Base-by-base conservation (phyloP, 1,140 invertebrate species). In the Zaprionus davidi region DNA sequence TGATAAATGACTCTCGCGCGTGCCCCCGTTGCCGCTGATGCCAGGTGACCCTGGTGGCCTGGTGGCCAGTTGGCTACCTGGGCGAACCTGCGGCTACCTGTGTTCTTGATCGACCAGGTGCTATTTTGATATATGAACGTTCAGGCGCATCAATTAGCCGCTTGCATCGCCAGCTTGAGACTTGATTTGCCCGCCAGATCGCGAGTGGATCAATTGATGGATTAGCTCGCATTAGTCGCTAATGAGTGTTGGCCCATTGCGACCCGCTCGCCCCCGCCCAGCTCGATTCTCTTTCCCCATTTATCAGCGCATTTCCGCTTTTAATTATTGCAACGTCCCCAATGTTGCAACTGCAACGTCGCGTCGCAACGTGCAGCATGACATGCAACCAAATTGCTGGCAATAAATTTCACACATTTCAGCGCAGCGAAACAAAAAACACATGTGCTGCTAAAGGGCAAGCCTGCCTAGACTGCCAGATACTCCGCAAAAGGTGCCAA, bases 371-470 rank as follows among this genome's bases (percentile, higher is more conserved):
- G 41, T 56, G 68, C 71, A 63, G 53, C 58, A 79, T 88, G 85
- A 85, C 85, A 88, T 88, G 86, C 85, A 90, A 90, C 85, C 85
- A 88, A 88, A 88, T 88, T 88, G 85, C 81, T 76, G 81, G 81
- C 86, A 66, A 88, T 88, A 88, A 88, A 88, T 88, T 88, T 90
- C 38, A 49, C 83, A 80, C 79, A 88, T 82, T 88, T 85, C 81
- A 85, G 76, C 68, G 44, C 63, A 76, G 68, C 41, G 41, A 9
- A n/a, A 34, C 28, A 55, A 51, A 36, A 58, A 51, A 53, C 12
- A 65, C 20, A 17, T 46, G 28, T 53, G 41, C 53, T 12, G 24
- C 51, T 44, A 36, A 49, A 5, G 20, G 11, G 11, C 7, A 5
- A 51, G 9, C 9, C 9, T 3, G 4, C 9, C 15, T 13, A 11